These are phyloP conservation scores for Adelosebastes latens DNA, from an alignment of 2,797 vertebrate genomes.

Conservation along the genomic window DNA sequence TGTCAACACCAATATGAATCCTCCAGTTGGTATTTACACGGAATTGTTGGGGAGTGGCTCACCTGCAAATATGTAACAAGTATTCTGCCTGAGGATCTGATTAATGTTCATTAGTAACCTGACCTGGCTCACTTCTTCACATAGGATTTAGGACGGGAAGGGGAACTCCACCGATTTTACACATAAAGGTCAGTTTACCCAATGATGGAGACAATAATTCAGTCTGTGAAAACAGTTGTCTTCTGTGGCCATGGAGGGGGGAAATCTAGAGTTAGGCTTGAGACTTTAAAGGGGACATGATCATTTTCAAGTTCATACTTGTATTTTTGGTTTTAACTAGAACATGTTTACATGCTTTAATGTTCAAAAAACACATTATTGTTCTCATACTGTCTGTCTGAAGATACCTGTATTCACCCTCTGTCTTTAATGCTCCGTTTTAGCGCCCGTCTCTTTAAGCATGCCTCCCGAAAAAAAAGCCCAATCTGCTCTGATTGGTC, in stretches of 20 bases:
- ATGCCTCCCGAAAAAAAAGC: no score
- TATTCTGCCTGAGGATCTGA: not conserved
- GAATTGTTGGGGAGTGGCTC: not conserved
- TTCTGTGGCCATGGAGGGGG: not conserved
- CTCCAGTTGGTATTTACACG: not conserved
- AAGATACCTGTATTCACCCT: no score
- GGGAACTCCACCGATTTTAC: not conserved
- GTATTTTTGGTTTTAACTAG: no score
- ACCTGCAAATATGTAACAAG: not conserved
- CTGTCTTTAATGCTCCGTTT: no score
- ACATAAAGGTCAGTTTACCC: not conserved
- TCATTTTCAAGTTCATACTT: no score
- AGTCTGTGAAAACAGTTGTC: not conserved
- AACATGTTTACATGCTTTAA: no score
- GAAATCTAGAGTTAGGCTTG: not conserved
- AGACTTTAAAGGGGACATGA: no score
- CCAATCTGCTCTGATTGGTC: no score
- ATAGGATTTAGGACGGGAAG: not conserved
- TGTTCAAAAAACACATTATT: no score
- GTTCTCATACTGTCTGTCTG: no score
- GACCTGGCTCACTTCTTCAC: not conserved
- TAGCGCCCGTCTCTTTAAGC: no score
- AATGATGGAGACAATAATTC: not conserved
- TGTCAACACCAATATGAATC: slow-evolving; percentile 22
- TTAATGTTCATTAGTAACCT: not conserved